These are phyloP conservation scores for Elachura formosa DNA, from an alignment of 2,113 vertebrate species.

Conservation along the genomic window DNA sequence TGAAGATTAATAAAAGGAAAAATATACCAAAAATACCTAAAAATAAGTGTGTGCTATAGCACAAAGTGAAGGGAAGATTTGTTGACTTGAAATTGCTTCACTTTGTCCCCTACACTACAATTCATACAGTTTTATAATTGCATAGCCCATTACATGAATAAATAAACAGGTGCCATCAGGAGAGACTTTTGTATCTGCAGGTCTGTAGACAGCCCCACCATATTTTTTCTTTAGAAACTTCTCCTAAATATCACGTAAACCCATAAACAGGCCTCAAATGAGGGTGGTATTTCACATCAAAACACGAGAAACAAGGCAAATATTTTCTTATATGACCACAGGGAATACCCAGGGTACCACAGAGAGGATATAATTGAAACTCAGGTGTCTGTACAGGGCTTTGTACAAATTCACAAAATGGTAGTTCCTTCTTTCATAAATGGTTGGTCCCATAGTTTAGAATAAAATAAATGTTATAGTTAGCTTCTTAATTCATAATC, in stretches of 20 bases:
- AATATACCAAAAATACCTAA: not conserved
- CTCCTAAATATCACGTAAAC: not conserved
- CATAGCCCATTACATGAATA: not conserved
- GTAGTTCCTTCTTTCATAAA: not conserved
- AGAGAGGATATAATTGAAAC: not conserved
- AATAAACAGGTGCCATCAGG: not conserved
- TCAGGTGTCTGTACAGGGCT: not conserved
- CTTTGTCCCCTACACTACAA: not conserved
- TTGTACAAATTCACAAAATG: not conserved
- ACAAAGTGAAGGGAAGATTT: not conserved
- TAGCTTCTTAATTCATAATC: not conserved
- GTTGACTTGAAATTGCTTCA: not conserved
- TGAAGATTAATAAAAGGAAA: not conserved
- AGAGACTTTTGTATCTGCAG: not conserved
- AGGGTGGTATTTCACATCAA: not conserved
- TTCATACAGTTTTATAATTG: not conserved
- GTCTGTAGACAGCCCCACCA: not conserved
- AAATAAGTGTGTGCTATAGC: not conserved
- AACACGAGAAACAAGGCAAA: not conserved
- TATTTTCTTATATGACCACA: not conserved
- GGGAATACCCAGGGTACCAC: not conserved
- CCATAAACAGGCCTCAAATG: rapidly evolving
- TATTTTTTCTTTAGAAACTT: not conserved
- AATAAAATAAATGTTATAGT: not conserved
- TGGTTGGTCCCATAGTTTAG: not conserved